These are phyloP conservation scores for Clinocottus analis DNA, from an alignment of 2,113 vertebrate genomes.

Conservation along the genomic window DNA sequence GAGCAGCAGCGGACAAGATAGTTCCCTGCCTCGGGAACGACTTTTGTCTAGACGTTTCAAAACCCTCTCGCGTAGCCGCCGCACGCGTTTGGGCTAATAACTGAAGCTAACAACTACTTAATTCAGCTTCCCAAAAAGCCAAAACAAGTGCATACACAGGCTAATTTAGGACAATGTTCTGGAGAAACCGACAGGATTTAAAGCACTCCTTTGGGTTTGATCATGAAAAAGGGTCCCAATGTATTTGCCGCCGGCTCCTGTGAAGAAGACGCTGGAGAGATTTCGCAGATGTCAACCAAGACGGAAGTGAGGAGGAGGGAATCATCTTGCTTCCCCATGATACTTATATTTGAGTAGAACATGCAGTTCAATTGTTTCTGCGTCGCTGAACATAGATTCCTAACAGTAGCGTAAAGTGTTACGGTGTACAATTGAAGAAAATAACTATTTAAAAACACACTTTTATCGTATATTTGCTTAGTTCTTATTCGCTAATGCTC, in stretches of 20 bases:
- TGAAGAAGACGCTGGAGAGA: background rate
- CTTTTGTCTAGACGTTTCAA: background rate
- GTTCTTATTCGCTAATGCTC: fast-evolving
- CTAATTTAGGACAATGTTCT: background rate
- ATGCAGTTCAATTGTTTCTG: background rate
- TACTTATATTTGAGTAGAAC: background rate
- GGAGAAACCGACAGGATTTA: background rate
- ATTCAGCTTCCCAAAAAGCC: background rate
- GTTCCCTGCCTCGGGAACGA: background rate
- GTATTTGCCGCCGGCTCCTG: background rate
- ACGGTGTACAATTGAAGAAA: background rate
- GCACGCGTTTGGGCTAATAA: background rate
- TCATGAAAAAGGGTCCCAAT: too few relatives aligned
- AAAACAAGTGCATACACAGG: background rate
- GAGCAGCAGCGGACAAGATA: slow-evolving; percentile 51
- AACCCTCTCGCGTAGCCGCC: background rate
- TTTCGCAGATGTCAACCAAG: background rate
- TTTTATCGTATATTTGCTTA: fast-evolving
- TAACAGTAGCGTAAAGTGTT: background rate
- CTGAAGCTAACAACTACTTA: background rate
- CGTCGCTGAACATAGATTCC: fast-evolving
- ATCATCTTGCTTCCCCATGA: background rate
- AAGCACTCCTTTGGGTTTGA: too few relatives aligned
- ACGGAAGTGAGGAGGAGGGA: background rate
- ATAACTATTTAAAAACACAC: background rate